Conservation (phyloP, 2,797 vertebrate species). For the Telmatherina bonti region DNA sequence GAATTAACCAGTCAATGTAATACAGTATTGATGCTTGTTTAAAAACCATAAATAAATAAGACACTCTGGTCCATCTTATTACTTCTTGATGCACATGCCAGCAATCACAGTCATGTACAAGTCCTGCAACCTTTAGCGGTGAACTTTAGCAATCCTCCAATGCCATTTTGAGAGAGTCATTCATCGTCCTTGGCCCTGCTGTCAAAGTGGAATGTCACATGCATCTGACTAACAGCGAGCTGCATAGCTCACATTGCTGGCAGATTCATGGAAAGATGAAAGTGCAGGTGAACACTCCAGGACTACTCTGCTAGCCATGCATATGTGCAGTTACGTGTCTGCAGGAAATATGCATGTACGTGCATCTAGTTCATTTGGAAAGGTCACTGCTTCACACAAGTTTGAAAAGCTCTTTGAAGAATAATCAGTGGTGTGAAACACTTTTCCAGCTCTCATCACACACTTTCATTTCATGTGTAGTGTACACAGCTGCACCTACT, state of each 20-base stretch:
- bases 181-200: conserved; percentile 62
- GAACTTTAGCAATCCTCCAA: conserved; percentile 67
- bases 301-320: background rate
- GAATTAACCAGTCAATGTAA: background rate
- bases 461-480: background rate
- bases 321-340: conserved; percentile 3
- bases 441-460: conserved; percentile 8
- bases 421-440: background rate
- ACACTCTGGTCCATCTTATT: conserved; percentile 2
- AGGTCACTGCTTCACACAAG: conserved; percentile 24
- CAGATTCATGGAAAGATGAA: conserved; percentile 29
- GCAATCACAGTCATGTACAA: conserved; percentile 38
- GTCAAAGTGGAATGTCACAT: conserved; percentile 71
- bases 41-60: conserved; percentile 8
- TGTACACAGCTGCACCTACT: conserved; percentile 3
- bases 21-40: background rate
- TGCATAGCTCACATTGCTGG: conserved; percentile 36
- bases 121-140: conserved; percentile 63
- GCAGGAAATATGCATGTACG: conserved; percentile 1
- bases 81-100: conserved; percentile 46
- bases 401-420: conserved; percentile 21
- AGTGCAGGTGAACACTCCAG: conserved; percentile 28
- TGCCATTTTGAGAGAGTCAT: conserved; percentile 69
- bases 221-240: conserved; percentile 55
- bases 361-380: conserved; percentile 25